Evolutionary conservation across 2,113 vertebrate genomes (phyloP), one percentile per base, ranked within the genome.

Genomic region (Lathamus discolor): DNA sequence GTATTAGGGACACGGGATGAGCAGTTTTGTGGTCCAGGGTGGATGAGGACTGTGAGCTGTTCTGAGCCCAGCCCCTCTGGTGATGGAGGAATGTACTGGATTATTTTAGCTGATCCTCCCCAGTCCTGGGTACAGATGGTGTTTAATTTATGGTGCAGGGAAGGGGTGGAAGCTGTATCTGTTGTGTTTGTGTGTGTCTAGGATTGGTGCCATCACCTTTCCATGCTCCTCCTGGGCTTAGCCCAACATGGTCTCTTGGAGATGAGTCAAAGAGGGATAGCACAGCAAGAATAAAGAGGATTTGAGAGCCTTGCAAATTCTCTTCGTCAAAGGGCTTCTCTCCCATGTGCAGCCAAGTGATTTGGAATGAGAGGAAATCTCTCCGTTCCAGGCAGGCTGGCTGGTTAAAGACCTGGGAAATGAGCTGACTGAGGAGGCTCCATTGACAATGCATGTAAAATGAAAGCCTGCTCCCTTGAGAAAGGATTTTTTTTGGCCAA

Each of bases 351-450:
- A 95, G 70, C 83, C 81, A 83, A 96, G 74, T 62, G 92, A 96
- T 96, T 87, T 69, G 83, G 90, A 77, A 79, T 0, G 17, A 88
- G 88, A 83, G 70, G 80, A 96, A 96, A 96, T 96, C 90, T 96
- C 49, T 89, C 80, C 6, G 2, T 92, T 88, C 74, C 92, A 94
- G 93, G 74, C 79, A 88, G 79, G 13, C 81, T 73, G 79, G 43
- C 54, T 95, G 85, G 62, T 91, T 94, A 86, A 83, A 86, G 95
- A 78, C 86, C 86, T 83, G 80, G 66, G 86, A 96, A 96, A 97
- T 93, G 77, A 96, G 86, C 77, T 94, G 73, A 35, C 77, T 94
- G 82, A 96, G 90, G 78, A 82, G 64, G 88, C 73, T 92, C 73
- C 48, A 33, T 57, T 83, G 73, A 81, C 95, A 94, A 68, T 62